Evolutionary conservation across 2,113 vertebrate genomes (phyloP), one percentile per base, ranked within the genome.

Genomic region (Calidris pygmaea): DNA sequence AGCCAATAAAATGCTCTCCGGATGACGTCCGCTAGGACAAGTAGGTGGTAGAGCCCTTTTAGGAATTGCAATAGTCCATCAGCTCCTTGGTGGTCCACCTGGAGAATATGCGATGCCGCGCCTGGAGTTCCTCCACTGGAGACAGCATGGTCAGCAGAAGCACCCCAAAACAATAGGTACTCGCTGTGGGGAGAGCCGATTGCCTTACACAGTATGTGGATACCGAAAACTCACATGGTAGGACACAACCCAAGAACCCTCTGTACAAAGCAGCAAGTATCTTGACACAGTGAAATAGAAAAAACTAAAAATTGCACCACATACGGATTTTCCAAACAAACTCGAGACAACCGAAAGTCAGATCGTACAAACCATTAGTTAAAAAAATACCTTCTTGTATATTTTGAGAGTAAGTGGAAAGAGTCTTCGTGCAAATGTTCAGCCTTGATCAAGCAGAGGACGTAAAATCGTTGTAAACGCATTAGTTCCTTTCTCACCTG

Each of bases 361-460:
- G 96, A 93, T 96, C 59, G 52, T 97, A 97, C 94, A 98, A 97
- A 97, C 91, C 70, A 45, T 96, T 96, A 95, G 94, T 93, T 97
- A 97, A 97, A 98, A 98, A 98, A 98, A 98, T 98, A 98, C 95
- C 96, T 97, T 97, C 97, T 97, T 91, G 92, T 91, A 43, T 89
- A 87, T 90, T 87, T 85, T 96, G 94, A 95, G 97, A 95, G 82
- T 79, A 95, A 91, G 87, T 96, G 74, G 96, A 95, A 97, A 97
- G 96, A 95, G 97, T 96, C 84, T 97, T 97, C 88, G 92, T 96
- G 89, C 75, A 87, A 87, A 96, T 67, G 85, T 63, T 90, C 92
- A 73, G 50, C 87, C 89, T 81, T 65, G 62, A 88, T 82, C 83
- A 77, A 52, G 83, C 52, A 74, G 82, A 96, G 63, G 73, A 92